Conservation (phyloP, 2,888 invertebrate genomes). For the Microctonus hyperodae region DNA sequence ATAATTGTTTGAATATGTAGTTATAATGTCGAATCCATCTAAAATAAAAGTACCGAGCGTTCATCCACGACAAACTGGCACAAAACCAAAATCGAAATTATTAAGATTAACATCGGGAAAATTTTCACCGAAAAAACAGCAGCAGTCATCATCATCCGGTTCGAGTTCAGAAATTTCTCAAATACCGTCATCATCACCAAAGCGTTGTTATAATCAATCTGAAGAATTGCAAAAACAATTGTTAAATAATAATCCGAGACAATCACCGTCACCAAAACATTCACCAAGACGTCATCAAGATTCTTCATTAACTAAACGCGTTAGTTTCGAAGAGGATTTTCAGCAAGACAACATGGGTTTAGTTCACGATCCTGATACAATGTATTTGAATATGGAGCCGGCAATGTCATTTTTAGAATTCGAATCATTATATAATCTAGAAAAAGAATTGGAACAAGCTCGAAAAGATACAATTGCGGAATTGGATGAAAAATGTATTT, state of each 20-base stretch:
- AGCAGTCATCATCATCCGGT: slow-evolving; percentile 30
- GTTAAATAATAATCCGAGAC: slow-evolving; percentile 30
- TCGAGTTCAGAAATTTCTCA: slow-evolving; percentile 20
- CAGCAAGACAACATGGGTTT: slow-evolving; percentile 48
- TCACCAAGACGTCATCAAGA: slow-evolving; percentile 43
- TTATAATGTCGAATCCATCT: slow-evolving; percentile 43
- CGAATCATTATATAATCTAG: slow-evolving; percentile 53
- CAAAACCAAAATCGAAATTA: slow-evolving; percentile 50
- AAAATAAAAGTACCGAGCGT: slow-evolving; percentile 46
- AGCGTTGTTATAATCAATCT: slow-evolving; percentile 29
- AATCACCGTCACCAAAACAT: slow-evolving; percentile 40
- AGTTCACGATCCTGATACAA: slow-evolving; percentile 37
- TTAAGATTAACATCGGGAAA: slow-evolving; percentile 44
- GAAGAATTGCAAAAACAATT: slow-evolving; percentile 34
- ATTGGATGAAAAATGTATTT: slow-evolving; percentile 47
- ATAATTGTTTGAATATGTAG: slow-evolving; percentile 22
- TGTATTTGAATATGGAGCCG: slow-evolving; percentile 37
- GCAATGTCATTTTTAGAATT: slow-evolving; percentile 55
- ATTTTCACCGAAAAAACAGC: slow-evolving; percentile 41
- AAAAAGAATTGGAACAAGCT: slow-evolving; percentile 51
- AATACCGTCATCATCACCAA: slow-evolving; percentile 30
- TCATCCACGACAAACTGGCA: slow-evolving; percentile 44
- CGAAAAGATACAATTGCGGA: slow-evolving; percentile 45
- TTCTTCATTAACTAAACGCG: slow-evolving; percentile 17
- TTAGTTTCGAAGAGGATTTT: slow-evolving; percentile 42